A percentile compares a stretch with the other conserved stretches of the same genome.
These are phyloP conservation scores for Drosophila cardini DNA, from an alignment of 1,140 invertebrate species.

Conservation along the genomic window DNA sequence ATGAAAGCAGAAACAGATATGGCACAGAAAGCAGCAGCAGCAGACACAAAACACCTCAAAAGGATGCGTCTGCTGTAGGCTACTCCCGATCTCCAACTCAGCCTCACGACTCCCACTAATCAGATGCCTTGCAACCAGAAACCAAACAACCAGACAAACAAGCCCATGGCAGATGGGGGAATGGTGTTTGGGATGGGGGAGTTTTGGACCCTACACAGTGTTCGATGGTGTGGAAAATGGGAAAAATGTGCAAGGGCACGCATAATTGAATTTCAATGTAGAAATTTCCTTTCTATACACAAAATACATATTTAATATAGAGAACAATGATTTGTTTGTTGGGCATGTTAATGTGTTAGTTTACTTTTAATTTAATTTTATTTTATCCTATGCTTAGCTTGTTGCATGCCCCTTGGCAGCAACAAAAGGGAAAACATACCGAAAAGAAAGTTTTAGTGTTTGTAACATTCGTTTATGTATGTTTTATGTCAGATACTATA, in stretches of 20 bases:
- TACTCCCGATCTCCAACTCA: too few relatives aligned
- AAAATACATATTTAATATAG: not conserved
- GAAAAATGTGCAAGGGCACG: constrained; percentile 72
- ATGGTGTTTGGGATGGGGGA: not conserved
- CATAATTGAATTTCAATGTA: constrained; percentile 66
- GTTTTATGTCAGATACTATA: constrained; percentile 4
- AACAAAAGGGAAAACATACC: constrained; percentile 8
- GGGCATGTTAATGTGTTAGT: constrained; percentile 17
- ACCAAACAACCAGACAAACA: constrained; percentile 1
- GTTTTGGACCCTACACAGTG: constrained; percentile 24
- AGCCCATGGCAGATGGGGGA: not conserved
- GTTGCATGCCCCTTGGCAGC: not conserved
- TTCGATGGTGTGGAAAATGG: constrained; percentile 67
- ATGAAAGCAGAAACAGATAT: constrained; percentile 74
- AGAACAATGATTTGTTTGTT: not conserved
- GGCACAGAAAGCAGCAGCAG: constrained; percentile 47
- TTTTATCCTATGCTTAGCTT: not conserved
- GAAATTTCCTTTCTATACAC: constrained; percentile 16
- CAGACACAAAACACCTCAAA: constrained; percentile 62
- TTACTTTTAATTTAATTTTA: constrained; percentile 17
- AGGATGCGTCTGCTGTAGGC: constrained; percentile 43
- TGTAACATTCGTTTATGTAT: constrained; percentile 8
- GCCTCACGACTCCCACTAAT: not conserved
- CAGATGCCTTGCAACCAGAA: constrained; percentile 11
- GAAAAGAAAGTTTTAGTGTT: constrained; percentile 2